Evolutionary conservation across 2,113 vertebrate genomes (phyloP).

Genomic region (Poeciliopsis prolifica): DNA sequence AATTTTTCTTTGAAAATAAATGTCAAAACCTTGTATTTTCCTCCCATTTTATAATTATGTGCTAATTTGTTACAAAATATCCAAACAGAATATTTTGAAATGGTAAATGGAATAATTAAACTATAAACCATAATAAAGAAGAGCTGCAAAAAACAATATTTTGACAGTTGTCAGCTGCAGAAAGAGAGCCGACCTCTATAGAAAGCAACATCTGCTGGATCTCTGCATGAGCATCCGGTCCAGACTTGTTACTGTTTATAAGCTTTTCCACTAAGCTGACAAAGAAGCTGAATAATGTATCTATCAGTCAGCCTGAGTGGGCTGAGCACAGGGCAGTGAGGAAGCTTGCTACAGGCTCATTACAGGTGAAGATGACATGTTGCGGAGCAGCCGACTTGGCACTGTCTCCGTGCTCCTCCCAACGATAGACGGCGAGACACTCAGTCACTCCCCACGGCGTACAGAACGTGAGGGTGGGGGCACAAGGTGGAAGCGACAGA

Average conservation of each 20-base stretch:
- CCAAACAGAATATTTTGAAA: too few species aligned
- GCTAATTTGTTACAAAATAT: not conserved
- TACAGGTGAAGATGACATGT: constrained; percentile 77
- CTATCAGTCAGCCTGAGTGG: constrained; percentile 60
- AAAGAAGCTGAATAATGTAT: constrained; percentile 76
- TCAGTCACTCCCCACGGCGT: constrained; percentile 62
- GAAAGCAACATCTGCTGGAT: constrained; percentile 17
- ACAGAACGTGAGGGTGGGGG: constrained; percentile 46
- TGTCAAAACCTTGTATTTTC: not conserved
- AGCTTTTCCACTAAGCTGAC: constrained; percentile 66
- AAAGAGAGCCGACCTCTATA: not conserved
- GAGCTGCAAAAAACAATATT: not conserved
- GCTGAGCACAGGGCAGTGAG: constrained; percentile 52
- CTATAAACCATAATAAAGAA: not conserved
- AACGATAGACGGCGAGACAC: constrained; percentile 46
- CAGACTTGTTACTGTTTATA: constrained; percentile 57
- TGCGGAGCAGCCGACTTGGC: constrained; percentile 62
- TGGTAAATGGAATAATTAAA: not conserved
- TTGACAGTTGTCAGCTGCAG: not conserved
- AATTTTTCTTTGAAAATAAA: not conserved
- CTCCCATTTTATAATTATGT: not conserved
- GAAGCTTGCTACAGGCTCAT: constrained; percentile 76
- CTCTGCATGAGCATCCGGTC: constrained; percentile 34
- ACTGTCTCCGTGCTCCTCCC: constrained; percentile 61
- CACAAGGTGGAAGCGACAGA: constrained; percentile 48